A percentile compares a stretch with the other conserved stretches of the same genome.
Evolutionary conservation across 2,888 invertebrate species (phyloP).

Genomic region (Sicus ferrugineus): DNA sequence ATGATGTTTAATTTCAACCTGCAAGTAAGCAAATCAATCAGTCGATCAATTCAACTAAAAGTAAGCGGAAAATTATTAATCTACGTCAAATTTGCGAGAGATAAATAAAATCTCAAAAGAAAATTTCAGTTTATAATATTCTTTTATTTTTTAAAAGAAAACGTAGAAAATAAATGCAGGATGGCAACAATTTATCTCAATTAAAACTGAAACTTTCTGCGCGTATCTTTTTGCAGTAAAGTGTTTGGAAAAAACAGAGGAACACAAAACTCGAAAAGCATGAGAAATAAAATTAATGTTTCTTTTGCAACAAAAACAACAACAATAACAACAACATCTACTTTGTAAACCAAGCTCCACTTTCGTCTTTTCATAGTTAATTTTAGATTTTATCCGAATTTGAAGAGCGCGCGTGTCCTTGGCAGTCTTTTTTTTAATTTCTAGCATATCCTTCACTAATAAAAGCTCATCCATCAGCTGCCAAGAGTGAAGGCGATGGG

Average conservation of each 20-base stretch:
- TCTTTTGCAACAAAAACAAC: background rate
- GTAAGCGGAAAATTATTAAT: no score
- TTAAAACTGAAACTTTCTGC: slow-evolving; percentile 6
- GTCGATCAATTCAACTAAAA: no score
- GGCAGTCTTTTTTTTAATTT: slow-evolving; percentile 41
- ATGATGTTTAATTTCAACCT: no score
- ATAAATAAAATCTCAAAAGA: no score
- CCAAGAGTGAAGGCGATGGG: slow-evolving; percentile 8
- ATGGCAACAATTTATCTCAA: slow-evolving; percentile 14
- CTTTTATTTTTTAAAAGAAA: background rate
- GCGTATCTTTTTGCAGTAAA: background rate
- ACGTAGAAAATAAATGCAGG: no score
- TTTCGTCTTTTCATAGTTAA: background rate
- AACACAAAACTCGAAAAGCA: background rate
- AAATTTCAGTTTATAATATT: no score
- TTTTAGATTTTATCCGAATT: slow-evolving; percentile 24
- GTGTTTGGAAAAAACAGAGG: background rate
- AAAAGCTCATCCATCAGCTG: slow-evolving; percentile 48
- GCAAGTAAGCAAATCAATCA: no score
- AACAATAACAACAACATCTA: background rate
- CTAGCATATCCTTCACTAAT: slow-evolving; percentile 20
- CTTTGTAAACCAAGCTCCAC: background rate
- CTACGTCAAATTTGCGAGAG: no score
- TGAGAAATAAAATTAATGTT: slow-evolving; percentile 20
- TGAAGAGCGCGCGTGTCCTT: slow-evolving; percentile 45